Conservation (phyloP, 2,113 vertebrate genomes). For the Plecturocebus donacophilus region DNA sequence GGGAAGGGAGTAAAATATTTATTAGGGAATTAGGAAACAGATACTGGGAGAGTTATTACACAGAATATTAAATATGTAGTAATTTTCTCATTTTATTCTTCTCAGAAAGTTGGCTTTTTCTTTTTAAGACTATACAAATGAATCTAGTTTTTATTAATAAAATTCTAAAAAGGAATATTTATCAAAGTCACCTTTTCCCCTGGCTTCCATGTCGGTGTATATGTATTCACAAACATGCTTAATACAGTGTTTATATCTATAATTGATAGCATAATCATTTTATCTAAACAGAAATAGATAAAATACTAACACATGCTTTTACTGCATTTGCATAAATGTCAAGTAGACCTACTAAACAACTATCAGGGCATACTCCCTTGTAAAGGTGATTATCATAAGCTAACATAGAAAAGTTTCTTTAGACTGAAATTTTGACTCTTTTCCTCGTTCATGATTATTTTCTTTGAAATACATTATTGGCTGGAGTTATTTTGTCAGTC, state of each 20-base stretch:
- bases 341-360: not conserved
- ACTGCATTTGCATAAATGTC: not conserved
- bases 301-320: not conserved
- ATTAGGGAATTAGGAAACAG: not conserved
- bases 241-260: not conserved
- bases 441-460: slow-evolving; percentile 2
- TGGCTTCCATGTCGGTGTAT: not conserved
- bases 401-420: not conserved
- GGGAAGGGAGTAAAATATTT: not conserved
- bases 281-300: not conserved
- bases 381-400: not conserved
- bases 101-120: not conserved
- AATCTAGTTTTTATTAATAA: not conserved
- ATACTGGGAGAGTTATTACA: not conserved
- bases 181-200: not conserved
- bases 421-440: not conserved
- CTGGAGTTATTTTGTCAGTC: not conserved
- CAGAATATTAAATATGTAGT: not conserved
- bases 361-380: not conserved
- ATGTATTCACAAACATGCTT: not conserved
- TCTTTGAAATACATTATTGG: not conserved
- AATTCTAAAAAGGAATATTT: not conserved
- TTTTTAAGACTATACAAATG: not conserved
- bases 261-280: not conserved
- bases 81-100: not conserved